These are phyloP conservation scores for Neofelis nebulosa DNA, from an alignment of 2,113 vertebrate species.

Conservation along the genomic window DNA sequence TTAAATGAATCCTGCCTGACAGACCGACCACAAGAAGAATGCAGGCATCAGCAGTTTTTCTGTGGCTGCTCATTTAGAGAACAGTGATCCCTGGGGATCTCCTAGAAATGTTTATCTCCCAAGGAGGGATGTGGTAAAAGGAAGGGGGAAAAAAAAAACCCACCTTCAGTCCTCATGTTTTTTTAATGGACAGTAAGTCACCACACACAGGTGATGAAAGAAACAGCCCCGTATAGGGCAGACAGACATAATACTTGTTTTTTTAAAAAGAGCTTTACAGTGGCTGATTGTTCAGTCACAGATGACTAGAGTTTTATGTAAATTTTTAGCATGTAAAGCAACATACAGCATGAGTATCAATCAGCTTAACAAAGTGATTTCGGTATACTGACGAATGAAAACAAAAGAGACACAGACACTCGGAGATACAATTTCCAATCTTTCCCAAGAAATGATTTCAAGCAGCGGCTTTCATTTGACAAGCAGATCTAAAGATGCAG, in stretches of 20 bases:
- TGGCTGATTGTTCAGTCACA: slow-evolving; percentile 16
- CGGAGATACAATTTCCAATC: background rate
- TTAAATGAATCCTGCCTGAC: background rate
- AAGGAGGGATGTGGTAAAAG: background rate
- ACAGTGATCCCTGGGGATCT: background rate
- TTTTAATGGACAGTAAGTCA: background rate
- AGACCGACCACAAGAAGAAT: background rate
- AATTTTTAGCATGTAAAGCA: slow-evolving; percentile 33
- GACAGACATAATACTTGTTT: background rate
- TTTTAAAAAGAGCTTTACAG: background rate
- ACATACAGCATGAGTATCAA: slow-evolving; percentile 28
- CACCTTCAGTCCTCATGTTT: background rate
- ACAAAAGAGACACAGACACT: slow-evolving; percentile 39
- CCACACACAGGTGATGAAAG: background rate
- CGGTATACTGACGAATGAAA: slow-evolving; percentile 2
- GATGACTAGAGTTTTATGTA: background rate
- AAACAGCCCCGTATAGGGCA: background rate
- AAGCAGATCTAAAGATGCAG: background rate
- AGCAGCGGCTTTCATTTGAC: background rate
- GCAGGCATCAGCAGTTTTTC: background rate
- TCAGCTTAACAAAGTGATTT: background rate
- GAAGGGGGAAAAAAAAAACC: background rate
- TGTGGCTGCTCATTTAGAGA: background rate
- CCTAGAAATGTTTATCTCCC: background rate
- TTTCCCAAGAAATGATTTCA: slow-evolving; percentile 14